Percentiles rank a stretch among this genome's conserved stretches.
These are phyloP conservation scores for Bruchidius siliquastri DNA, from an alignment of 2,888 invertebrate species.

Conservation along the genomic window DNA sequence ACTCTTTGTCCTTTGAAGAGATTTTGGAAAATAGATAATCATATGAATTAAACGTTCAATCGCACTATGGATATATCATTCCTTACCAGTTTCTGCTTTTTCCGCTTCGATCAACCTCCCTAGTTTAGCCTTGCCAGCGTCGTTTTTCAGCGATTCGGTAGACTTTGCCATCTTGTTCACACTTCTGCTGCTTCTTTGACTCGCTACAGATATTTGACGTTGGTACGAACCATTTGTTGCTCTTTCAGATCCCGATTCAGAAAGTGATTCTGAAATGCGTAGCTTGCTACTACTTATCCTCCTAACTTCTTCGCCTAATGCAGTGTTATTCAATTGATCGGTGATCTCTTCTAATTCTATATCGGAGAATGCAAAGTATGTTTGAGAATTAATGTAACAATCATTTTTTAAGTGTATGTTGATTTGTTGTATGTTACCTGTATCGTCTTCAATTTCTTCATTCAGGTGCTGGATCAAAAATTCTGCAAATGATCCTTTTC, in stretches of 20 bases:
- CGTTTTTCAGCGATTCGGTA: slow-evolving; percentile 1
- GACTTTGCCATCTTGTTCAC: slow-evolving; percentile 39
- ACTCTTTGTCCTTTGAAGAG: too few species aligned
- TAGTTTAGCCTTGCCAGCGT: slow-evolving; percentile 9
- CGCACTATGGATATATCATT: too few species aligned
- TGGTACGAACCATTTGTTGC: slow-evolving; percentile 42
- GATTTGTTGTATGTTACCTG: slow-evolving; percentile 11
- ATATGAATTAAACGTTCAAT: too few species aligned
- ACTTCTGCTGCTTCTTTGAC: slow-evolving; percentile 14
- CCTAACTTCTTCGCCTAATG: slow-evolving; percentile 2
- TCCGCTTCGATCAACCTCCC: slow-evolving; percentile 50
- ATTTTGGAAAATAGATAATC: too few species aligned
- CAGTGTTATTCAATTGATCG: background rate
- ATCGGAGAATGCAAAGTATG: background rate
- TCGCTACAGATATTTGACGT: slow-evolving; percentile 41
- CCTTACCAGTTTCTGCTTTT: slow-evolving; percentile 46
- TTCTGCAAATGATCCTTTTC: slow-evolving; percentile 42
- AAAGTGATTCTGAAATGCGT: background rate
- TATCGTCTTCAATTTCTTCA: slow-evolving; percentile 41
- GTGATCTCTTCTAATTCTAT: slow-evolving; percentile 2
- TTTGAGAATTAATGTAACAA: too few species aligned
- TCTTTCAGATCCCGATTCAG: slow-evolving; percentile 44
- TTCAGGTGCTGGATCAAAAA: slow-evolving; percentile 33
- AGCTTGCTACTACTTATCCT: slow-evolving; percentile 4
- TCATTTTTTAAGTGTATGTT: too few species aligned